Conservation (phyloP, 2,888 invertebrate species). For the Bimastos eiseni region DNA sequence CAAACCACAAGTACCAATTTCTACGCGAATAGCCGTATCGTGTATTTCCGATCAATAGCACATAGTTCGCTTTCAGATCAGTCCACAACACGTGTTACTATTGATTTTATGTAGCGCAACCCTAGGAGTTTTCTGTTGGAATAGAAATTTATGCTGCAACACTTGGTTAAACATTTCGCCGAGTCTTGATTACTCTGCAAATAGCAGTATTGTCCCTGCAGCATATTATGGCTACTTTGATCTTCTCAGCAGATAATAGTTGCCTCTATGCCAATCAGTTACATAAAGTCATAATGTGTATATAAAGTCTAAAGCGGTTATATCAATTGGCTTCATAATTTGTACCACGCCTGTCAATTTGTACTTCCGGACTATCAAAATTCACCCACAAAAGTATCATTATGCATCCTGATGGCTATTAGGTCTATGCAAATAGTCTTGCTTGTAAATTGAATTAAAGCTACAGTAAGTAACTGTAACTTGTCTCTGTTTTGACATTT, state of each 20-base stretch:
- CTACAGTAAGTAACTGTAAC: too few relatives aligned
- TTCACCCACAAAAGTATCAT: background rate
- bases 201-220: background rate
- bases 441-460: background rate
- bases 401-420: background rate
- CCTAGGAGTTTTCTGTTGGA: background rate
- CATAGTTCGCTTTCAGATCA: background rate
- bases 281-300: background rate
- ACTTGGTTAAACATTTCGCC: slow-evolving; percentile 13
- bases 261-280: background rate
- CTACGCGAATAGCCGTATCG: slow-evolving; percentile 4
- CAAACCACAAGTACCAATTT: slow-evolving; percentile 1
- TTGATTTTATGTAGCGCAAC: background rate
- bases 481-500: too few relatives aligned
- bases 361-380: background rate
- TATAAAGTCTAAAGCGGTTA: background rate
- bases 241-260: background rate
- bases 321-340: too few relatives aligned
- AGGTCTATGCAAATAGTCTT: background rate
- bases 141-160: background rate
- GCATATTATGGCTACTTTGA: background rate
- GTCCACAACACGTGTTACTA: slow-evolving; percentile 9
- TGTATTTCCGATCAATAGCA: background rate
- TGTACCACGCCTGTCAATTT: background rate
- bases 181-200: background rate